Evolutionary conservation across 2,797 vertebrate genomes (phyloP).

Genomic region (Pachyuromys duprasi): DNA sequence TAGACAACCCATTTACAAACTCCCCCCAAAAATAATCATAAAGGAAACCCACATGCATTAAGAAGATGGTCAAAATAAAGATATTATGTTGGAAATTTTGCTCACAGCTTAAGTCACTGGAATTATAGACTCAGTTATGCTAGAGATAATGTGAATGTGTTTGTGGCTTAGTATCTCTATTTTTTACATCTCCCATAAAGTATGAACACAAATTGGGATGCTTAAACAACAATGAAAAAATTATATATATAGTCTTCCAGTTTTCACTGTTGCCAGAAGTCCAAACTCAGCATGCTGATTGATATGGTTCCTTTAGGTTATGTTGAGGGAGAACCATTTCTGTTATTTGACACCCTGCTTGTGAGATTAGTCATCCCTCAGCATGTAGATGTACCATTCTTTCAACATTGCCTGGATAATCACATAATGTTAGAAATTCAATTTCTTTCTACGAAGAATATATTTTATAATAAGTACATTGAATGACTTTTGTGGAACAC

Average conservation of each 20-base stretch:
- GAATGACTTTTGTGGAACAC: not conserved
- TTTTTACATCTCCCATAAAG: not conserved
- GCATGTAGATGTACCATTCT: not conserved
- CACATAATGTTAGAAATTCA: not conserved
- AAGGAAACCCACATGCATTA: not conserved
- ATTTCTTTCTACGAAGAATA: not conserved
- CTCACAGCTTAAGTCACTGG: not conserved
- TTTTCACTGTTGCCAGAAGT: not conserved
- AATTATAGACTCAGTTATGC: not conserved
- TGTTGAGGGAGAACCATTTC: not conserved
- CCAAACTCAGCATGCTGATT: not conserved
- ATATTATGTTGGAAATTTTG: not conserved
- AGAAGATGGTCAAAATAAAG: not conserved
- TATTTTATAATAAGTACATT: not conserved
- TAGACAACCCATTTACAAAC: not conserved
- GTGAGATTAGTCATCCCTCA: rapidly evolving
- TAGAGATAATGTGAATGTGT: not conserved
- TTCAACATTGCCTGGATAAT: not conserved
- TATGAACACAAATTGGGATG: rapidly evolving
- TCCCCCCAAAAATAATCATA: no score
- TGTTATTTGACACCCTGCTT: not conserved
- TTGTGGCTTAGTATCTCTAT: not conserved
- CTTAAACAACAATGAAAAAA: not conserved
- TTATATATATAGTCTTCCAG: not conserved
- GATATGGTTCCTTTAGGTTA: not conserved